phyloP scores from a whole-genome alignment of 2,113 vertebrate species.

The Phodopus roborovskii region DNA sequence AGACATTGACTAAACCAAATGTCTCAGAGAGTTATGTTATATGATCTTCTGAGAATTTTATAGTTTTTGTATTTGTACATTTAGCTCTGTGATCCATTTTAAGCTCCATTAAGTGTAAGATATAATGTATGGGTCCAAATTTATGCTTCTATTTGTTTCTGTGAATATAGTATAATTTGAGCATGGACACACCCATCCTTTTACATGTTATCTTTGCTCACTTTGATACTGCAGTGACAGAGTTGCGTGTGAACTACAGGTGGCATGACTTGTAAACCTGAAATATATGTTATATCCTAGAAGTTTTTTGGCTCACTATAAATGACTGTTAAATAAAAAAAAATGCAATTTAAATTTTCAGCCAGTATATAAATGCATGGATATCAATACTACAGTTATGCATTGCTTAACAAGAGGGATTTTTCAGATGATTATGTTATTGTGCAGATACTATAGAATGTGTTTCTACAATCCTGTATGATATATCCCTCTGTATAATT shows the following conservation, averaged over 20 bases:
- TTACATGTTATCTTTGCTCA: neutral
- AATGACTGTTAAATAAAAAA: neutral
- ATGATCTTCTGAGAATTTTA: neutral
- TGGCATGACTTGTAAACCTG: neutral
- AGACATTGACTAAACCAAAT: neutral
- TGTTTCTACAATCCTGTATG: neutral
- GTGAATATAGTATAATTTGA: conserved; percentile 13
- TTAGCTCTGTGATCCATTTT: neutral
- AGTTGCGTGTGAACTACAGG: neutral
- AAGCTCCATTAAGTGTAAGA: neutral
- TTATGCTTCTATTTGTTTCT: neutral
- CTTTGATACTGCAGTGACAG: neutral
- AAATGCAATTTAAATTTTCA: conserved; percentile 4
- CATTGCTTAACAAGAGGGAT: neutral
- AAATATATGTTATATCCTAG: neutral
- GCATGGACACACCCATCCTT: neutral
- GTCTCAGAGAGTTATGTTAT: neutral
- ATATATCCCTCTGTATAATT: no score
- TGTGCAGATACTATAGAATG: neutral
- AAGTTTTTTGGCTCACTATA: neutral
- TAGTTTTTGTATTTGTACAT: neutral
- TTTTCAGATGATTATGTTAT: neutral
- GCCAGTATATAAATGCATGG: neutral
- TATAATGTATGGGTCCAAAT: neutral
- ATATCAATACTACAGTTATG: neutral